Conservation (phyloP, 2,888 invertebrate species). For the Drosophila nigricruria region DNA sequence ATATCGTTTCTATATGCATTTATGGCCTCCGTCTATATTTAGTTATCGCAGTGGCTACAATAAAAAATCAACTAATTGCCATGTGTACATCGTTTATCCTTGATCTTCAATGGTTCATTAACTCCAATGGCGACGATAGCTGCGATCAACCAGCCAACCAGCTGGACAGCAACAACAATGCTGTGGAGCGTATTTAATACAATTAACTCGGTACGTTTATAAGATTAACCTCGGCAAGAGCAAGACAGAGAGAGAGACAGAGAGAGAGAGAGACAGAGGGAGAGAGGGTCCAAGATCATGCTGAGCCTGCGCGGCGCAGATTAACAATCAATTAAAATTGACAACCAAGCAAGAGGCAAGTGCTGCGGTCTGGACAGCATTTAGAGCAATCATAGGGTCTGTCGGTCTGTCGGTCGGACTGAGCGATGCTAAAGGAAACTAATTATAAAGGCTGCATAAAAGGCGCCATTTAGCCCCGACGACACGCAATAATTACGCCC, state of each 20-base stretch:
- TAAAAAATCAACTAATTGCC: conserved; percentile 76
- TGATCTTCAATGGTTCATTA: conserved; percentile 83
- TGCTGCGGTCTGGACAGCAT: conserved; percentile 16
- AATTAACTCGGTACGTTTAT: conserved; percentile 78
- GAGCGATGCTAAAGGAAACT: conserved; percentile 57
- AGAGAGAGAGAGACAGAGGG: background rate
- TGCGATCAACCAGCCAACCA: conserved; percentile 23
- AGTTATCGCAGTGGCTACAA: conserved; percentile 66
- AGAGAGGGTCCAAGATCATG: conserved; percentile 53
- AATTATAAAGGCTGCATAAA: conserved; percentile 76
- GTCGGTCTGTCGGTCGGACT: background rate
- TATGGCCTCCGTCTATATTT: conserved; percentile 69
- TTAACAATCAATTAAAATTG: conserved; percentile 84
- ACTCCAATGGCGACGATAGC: conserved; percentile 64
- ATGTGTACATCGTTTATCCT: conserved; percentile 73
- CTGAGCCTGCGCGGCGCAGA: conserved; percentile 70
- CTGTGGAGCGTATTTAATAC: conserved; percentile 78
- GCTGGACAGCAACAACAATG: conserved; percentile 49
- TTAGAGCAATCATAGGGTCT: conserved; percentile 36
- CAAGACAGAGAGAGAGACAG: background rate
- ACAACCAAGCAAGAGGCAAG: conserved; percentile 67
- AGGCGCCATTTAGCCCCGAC: conserved; percentile 72
- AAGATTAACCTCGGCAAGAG: conserved; percentile 69
- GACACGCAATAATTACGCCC: conserved; percentile 82
- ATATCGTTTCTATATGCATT: conserved; percentile 40